Evolutionary conservation across 2,797 vertebrate species (phyloP).

Genomic region (Fratercula arctica): DNA sequence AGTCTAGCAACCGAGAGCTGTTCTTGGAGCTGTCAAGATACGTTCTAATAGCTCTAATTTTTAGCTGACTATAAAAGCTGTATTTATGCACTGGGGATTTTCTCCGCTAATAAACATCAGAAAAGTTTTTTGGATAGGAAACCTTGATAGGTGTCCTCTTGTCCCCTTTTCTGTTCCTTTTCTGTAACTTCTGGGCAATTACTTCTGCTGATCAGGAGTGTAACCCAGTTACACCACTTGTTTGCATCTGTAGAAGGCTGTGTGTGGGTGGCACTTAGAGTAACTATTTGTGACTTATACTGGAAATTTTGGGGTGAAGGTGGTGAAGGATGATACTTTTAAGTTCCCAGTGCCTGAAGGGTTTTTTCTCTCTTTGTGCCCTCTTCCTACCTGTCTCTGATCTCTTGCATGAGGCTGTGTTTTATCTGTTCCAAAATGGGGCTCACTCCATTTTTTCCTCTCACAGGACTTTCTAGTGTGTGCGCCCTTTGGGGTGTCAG

Average conservation of each 20-base stretch:
- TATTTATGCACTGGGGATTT: conserved; percentile 3
- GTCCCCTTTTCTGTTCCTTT: not conserved
- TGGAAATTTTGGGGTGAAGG: not conserved
- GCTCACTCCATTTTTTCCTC: not conserved
- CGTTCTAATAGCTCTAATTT: not conserved
- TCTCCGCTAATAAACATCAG: not conserved
- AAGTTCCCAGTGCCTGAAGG: not conserved
- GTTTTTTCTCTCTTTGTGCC: not conserved
- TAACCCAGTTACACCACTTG: not conserved
- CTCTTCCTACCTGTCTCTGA: not conserved
- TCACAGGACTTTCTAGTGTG: not conserved
- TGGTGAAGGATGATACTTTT: not conserved
- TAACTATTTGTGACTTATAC: not conserved
- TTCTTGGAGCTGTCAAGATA: conserved; percentile 5
- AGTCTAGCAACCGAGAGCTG: not conserved
- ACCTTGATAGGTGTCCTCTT: not conserved
- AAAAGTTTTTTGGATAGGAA: not conserved
- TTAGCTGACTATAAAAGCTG: not conserved
- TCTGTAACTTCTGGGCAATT: not conserved
- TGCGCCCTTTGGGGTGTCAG: not conserved
- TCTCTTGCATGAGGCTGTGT: not conserved
- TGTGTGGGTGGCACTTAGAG: not conserved
- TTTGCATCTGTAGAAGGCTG: not conserved
- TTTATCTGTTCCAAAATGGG: too few species aligned
- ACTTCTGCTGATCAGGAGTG: not conserved